A percentile compares a stretch with the other conserved stretches of the same genome.
Conservation (phyloP, 2,113 vertebrate genomes). For the Gobio gobio region DNA sequence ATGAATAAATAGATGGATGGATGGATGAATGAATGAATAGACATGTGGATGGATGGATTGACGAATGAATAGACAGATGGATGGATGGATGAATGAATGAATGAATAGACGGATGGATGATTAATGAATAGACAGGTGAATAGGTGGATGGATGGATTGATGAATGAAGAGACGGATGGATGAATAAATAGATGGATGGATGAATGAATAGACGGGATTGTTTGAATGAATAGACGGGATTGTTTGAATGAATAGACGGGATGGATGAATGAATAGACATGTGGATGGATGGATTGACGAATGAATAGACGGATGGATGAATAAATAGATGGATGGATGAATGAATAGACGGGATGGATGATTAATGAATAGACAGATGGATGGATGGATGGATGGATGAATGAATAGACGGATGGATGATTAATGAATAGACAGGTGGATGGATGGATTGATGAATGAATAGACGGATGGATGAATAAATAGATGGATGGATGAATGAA, state of each 20-base stretch:
- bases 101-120: neutral
- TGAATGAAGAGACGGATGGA: neutral
- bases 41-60: neutral
- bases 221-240: too few species aligned
- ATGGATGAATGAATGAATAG: too few species aligned
- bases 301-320: too few species aligned
- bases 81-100: neutral
- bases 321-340: too few species aligned
- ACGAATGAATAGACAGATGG: neutral
- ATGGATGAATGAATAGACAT: too few species aligned
- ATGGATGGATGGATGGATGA: neutral
- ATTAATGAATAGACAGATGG: too few species aligned
- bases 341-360: neutral
- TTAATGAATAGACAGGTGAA: neutral
- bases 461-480: too few species aligned
- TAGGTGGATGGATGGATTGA: neutral
- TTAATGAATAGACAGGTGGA: neutral
- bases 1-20: neutral
- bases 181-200: neutral
- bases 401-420: neutral
- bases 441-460: fast-evolving
- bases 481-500: neutral
- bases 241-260: too few species aligned
- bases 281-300: too few species aligned
- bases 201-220: neutral